These are phyloP conservation scores for Actinemys pallida DNA, from an alignment of 2,113 vertebrate genomes.

Conservation along the genomic window DNA sequence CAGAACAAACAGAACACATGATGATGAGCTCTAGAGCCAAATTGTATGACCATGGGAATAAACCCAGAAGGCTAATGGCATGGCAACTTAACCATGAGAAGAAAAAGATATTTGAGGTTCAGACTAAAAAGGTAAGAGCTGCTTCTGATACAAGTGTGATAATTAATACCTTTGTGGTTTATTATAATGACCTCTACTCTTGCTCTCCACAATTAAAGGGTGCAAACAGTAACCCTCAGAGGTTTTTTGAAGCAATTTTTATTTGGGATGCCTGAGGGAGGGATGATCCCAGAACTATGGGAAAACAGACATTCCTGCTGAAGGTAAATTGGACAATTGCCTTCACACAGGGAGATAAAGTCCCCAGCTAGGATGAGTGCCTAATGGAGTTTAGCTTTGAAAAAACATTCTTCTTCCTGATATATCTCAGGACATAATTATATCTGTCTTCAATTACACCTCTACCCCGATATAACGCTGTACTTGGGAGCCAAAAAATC, in stretches of 20 bases:
- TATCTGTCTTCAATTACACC: background rate
- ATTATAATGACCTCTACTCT: background rate
- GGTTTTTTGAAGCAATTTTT: background rate
- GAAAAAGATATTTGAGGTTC: background rate
- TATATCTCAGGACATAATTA: background rate
- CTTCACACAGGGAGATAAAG: background rate
- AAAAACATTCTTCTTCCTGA: background rate
- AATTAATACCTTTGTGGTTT: background rate
- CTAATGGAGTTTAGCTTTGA: background rate
- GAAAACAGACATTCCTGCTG: background rate
- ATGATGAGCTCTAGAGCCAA: background rate
- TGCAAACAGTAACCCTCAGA: background rate
- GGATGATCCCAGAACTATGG: background rate
- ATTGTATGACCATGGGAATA: background rate
- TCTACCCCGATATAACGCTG: too few species aligned
- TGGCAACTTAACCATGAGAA: too few species aligned
- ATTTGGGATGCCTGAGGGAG: background rate
- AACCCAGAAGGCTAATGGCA: background rate
- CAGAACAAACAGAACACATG: constrained; percentile 1
- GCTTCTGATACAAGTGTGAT: background rate
- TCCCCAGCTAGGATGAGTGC: background rate
- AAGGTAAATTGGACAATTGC: background rate
- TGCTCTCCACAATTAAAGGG: background rate
- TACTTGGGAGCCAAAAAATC: too few species aligned
- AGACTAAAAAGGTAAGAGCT: background rate